phyloP scores from a whole-genome alignment of 2,888 invertebrate genomes.

The Lepetodrilus schrolli region DNA sequence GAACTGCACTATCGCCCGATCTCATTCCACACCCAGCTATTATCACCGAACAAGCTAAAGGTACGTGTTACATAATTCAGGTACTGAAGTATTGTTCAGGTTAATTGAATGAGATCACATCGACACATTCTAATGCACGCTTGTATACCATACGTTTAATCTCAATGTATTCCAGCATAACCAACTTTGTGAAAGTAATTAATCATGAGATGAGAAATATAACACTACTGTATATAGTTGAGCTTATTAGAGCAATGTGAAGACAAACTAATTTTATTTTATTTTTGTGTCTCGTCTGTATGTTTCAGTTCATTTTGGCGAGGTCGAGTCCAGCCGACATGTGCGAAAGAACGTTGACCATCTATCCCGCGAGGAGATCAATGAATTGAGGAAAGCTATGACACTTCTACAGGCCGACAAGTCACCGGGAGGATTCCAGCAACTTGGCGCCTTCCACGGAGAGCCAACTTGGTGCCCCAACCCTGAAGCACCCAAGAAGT shows the following conservation, averaged over 20 bases:
- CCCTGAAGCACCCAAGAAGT: constrained; percentile 42
- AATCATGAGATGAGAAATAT: too few species aligned
- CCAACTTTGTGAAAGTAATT: too few species aligned
- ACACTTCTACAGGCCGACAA: constrained; percentile 35
- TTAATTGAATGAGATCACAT: too few species aligned
- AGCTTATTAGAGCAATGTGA: too few species aligned
- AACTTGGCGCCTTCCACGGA: constrained; percentile 47
- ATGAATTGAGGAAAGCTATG: constrained; percentile 42
- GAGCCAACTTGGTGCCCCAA: constrained; percentile 46
- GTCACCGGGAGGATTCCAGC: constrained; percentile 36
- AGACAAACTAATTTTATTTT: too few species aligned
- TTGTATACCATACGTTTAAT: too few species aligned
- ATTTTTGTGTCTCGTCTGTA: too few species aligned
- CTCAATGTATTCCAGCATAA: too few species aligned
- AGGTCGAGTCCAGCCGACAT: not conserved
- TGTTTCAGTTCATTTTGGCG: constrained; percentile 24
- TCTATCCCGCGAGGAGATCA: constrained; percentile 36
- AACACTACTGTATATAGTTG: too few species aligned
- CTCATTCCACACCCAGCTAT: constrained; percentile 28
- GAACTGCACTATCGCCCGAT: not conserved
- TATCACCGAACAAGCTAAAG: constrained; percentile 11
- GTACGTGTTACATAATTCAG: not conserved
- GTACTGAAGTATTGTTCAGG: not conserved
- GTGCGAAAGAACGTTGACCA: constrained; percentile 38
- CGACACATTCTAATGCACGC: too few species aligned